Conservation (phyloP, 2,113 vertebrate genomes). For the Hylia prasina region DNA sequence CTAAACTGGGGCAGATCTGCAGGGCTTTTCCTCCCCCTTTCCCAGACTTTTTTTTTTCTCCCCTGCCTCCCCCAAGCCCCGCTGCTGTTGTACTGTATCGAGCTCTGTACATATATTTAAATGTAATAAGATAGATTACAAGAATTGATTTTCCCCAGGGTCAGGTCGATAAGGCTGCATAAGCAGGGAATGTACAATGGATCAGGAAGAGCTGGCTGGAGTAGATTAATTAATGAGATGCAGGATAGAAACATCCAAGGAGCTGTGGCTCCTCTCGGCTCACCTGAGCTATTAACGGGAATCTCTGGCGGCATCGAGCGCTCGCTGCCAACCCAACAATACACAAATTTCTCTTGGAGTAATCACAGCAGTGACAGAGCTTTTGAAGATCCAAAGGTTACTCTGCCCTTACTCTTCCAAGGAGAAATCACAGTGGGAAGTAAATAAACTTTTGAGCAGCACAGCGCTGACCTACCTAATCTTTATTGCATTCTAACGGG, state of each 20-base stretch:
- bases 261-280: not conserved
- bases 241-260: slow-evolving; percentile 16
- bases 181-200: slow-evolving; percentile 17
- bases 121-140: slow-evolving; percentile 58
- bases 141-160: slow-evolving; percentile 60
- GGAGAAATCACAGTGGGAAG: slow-evolving; percentile 37
- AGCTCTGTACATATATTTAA: slow-evolving; percentile 63
- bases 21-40: not conserved
- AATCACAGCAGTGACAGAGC: slow-evolving; percentile 36
- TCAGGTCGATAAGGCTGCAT: slow-evolving; percentile 47
- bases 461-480: not conserved
- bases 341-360: slow-evolving; percentile 14
- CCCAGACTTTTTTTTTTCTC: not conserved
- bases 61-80: not conserved
- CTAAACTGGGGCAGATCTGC: not conserved
- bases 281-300: slow-evolving; percentile 29
- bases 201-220: not conserved
- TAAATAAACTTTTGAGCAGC: slow-evolving; percentile 38
- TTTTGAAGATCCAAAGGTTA: slow-evolving; percentile 47
- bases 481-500: not conserved
- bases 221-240: slow-evolving; percentile 70
- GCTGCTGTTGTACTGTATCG: not conserved
- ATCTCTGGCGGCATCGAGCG: slow-evolving; percentile 6
- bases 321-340: slow-evolving; percentile 23
- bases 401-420: slow-evolving; percentile 25